Base-by-base conservation (phyloP, 1,140 invertebrate species). In the Caenorhabditis briggsae region DNA sequence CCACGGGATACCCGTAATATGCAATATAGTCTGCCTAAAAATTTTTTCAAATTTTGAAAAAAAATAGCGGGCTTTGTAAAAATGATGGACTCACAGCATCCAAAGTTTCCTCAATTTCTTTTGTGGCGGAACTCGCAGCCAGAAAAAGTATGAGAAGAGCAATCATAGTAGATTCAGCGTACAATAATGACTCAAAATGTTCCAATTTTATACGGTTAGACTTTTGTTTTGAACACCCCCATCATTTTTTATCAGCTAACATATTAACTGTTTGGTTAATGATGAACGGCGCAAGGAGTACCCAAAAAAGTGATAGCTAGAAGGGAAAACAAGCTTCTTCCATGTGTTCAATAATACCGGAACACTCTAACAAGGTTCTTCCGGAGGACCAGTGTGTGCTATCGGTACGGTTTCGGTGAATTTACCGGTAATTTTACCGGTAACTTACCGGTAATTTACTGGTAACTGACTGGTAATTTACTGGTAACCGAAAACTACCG, bases 1-100 rank as follows among this genome's bases (percentile, higher is more conserved):
- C 95, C 0, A 94, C 94, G 1, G 94, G 94, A 90, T 95, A 96
- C 0, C 95, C 95, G 46, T 86, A 90, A 78, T 87, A 86, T 9
- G 78, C 65, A 25, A 89, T 87, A 43, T 89, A 87, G 82, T 90
- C 82, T 18, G 84, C 23, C 90, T 88, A 50, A 86, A 46, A 12
- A 6, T 50, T 20, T 58, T n/a, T 0, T 18, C n/a, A 33, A 23
- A 5, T 20, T 58, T 82, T 82, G 48, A 43, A 48, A 12, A 41
- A 5, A 64, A 33, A 23, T 0, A 64, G 9, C 9, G 16, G 5
- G 3, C 20, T 50, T 2, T 2, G 2, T 20, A 5, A n/a, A 14
- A 12, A 11, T 14, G 16, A 1, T 18, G 18, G 18, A 70, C 64
- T 70, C 33, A 78, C 70, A 18, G 70, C 70, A 50, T 78, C 70